Percentiles rank a stretch among this genome's conserved stretches.
Evolutionary conservation across 2,888 invertebrate species (phyloP).

Genomic region (Drosophila tripunctata): DNA sequence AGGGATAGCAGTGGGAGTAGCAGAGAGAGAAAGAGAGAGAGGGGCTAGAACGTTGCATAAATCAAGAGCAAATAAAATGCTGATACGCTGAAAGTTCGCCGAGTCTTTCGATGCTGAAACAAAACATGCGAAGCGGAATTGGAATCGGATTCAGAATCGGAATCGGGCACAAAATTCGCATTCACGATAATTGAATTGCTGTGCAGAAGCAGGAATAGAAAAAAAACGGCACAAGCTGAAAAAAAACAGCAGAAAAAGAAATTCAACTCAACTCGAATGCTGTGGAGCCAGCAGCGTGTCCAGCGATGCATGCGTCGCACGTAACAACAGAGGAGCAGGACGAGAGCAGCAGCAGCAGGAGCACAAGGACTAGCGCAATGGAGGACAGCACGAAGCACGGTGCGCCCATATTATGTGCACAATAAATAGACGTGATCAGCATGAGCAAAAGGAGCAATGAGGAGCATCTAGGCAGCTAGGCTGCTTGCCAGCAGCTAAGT

Average conservation of each 20-base stretch:
- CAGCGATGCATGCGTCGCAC: slow-evolving; percentile 79
- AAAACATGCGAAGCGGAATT: slow-evolving; percentile 80
- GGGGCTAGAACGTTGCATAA: slow-evolving; percentile 58
- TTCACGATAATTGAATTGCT: slow-evolving; percentile 79
- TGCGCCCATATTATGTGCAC: slow-evolving; percentile 83
- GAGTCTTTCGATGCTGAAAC: slow-evolving; percentile 75
- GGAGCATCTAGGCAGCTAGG: slow-evolving; percentile 42
- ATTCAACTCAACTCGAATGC: too few relatives aligned
- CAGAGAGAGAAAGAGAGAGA: background rate
- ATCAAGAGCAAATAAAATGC: slow-evolving; percentile 81
- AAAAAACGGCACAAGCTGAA: slow-evolving; percentile 28
- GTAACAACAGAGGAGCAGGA: slow-evolving; percentile 69
- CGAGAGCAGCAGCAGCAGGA: slow-evolving; percentile 31
- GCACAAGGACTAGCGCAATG: slow-evolving; percentile 26
- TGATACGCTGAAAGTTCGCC: slow-evolving; percentile 79
- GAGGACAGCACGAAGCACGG: slow-evolving; percentile 24
- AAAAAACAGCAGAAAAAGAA: slow-evolving; percentile 14
- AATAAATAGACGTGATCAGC: slow-evolving; percentile 84
- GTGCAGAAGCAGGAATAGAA: slow-evolving; percentile 60
- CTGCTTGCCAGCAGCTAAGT: slow-evolving; percentile 52
- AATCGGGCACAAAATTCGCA: slow-evolving; percentile 72
- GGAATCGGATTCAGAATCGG: slow-evolving; percentile 41
- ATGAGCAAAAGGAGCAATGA: slow-evolving; percentile 70
- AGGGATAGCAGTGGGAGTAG: too few relatives aligned
- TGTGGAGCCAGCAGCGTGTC: slow-evolving; percentile 61